A percentile compares a stretch with the other conserved stretches of the same genome.
These are phyloP conservation scores for Phenganax marumi DNA, from an alignment of 92 coral and sea anemone genomes.

Conservation along the genomic window DNA sequence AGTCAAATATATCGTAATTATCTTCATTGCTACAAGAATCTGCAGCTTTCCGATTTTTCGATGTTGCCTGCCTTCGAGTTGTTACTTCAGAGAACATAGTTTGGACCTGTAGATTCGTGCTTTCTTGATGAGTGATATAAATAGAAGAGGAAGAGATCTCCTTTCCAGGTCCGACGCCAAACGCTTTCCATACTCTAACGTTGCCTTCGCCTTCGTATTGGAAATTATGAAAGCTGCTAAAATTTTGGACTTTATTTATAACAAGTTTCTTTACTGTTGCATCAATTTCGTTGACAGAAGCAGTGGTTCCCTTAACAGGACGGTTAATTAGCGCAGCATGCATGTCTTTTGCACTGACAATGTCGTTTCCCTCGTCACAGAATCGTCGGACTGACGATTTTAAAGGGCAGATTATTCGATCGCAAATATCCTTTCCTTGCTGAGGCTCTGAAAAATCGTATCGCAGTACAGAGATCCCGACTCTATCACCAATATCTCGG, in stretches of 20 bases:
- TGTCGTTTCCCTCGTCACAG: slow-evolving; percentile 70
- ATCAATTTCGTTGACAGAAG: slow-evolving; percentile 56
- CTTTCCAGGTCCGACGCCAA: no score
- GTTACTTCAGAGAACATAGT: slow-evolving; percentile 26
- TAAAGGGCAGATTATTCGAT: slow-evolving; percentile 69
- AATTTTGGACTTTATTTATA: slow-evolving; percentile 50
- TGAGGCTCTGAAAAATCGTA: slow-evolving; percentile 78
- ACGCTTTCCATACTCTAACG: no score
- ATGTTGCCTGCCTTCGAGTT: no score
- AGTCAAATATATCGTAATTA: no score
- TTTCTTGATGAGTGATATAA: no score
- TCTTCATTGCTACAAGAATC: no score
- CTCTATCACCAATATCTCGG: slow-evolving; percentile 56
- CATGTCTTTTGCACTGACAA: slow-evolving; percentile 69
- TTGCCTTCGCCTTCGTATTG: slow-evolving; percentile 51
- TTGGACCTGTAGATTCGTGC: no score
- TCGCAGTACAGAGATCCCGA: slow-evolving; percentile 55
- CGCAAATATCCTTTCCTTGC: slow-evolving; percentile 67
- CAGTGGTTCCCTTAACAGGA: slow-evolving; percentile 75
- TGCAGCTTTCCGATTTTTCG: no score
- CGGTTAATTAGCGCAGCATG: slow-evolving; percentile 59
- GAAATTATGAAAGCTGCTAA: slow-evolving; percentile 63
- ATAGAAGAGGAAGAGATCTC: no score
- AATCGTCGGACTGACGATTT: slow-evolving; percentile 64
- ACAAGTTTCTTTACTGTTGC: slow-evolving; percentile 51